phyloP scores from a whole-genome alignment of 2,888 invertebrate species.

The Drosophila anomalata region DNA sequence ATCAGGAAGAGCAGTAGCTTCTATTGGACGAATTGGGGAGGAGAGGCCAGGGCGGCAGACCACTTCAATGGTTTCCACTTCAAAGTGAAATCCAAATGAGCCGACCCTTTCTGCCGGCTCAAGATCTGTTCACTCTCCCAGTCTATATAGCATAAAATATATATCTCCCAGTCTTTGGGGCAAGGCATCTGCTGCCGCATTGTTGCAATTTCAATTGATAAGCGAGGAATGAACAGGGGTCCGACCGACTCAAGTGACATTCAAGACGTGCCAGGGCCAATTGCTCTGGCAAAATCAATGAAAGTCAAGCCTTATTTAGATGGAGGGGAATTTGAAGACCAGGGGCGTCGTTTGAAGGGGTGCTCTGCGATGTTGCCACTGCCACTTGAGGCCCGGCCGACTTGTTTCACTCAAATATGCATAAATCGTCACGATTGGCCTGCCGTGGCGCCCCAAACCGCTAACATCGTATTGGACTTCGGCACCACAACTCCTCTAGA shows the following conservation, averaged over 20 bases:
- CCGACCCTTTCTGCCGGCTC: constrained; percentile 38
- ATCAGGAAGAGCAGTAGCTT: constrained; percentile 38
- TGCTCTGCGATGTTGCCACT: constrained; percentile 31
- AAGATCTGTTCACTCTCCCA: constrained; percentile 40
- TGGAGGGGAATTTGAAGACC: constrained; percentile 33
- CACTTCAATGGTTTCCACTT: constrained; percentile 76
- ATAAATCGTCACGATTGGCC: constrained; percentile 70
- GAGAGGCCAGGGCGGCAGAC: constrained; percentile 34
- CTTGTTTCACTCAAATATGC: constrained; percentile 51
- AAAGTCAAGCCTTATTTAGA: constrained; percentile 37
- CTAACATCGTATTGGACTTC: constrained; percentile 10
- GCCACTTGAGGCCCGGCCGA: constrained; percentile 57
- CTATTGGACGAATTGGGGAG: neutral
- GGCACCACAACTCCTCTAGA: neutral
- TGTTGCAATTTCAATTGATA: constrained; percentile 73
- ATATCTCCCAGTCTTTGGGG: constrained; percentile 11
- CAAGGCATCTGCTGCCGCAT: constrained; percentile 61
- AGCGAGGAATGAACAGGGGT: constrained; percentile 17
- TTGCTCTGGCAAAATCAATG: constrained; percentile 62
- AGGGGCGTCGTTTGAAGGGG: neutral
- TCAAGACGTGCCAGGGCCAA: constrained; percentile 47
- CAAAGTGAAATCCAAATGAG: constrained; percentile 55
- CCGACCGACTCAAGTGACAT: constrained; percentile 60
- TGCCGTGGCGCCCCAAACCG: constrained; percentile 58
- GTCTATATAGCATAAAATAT: constrained; percentile 11